Base-by-base conservation (phyloP, 2,113 vertebrate species). In the Aphyosemion australe region DNA sequence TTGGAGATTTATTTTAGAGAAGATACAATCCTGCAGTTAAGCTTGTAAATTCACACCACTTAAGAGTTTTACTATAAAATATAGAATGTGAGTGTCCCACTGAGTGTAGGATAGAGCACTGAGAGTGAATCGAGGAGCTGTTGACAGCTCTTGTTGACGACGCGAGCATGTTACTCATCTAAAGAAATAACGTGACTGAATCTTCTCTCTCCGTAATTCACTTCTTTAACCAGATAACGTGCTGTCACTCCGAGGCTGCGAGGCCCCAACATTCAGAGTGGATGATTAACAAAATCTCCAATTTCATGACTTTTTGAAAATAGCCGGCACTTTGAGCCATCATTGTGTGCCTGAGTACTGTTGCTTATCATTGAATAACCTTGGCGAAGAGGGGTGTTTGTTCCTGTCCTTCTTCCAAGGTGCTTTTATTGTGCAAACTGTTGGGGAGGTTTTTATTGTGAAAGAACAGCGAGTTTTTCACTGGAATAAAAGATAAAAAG, bases 321-420 rank as follows among this genome's bases (percentile, higher is more conserved):
- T 82, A 75, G 76, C 79, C 48, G 72, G 52, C 76, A 82, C 71
- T 84, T 80, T 70, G 80, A 74, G 80, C 63, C 46, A 60, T 79
- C 83, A 87, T 86, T 87, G 85, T 87, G 61, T 61, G 79, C 50
- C 86, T 69, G 84, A 88, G 87, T 78, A 69, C 73, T 73, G 74
- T 84, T 81, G 87, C 84, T 91, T 89, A 90, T 89, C 84, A 85
- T 87, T 80, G 87, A 88, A 77, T 84, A 91, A 90, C 91, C 92
- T 92, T 92, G 92, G 86, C 82, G 69, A 82, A 69, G 83, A 89
- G 81, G 67, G 82, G 80, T 74, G 77, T 78, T 88, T 90, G 80
- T 81, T 65, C 67, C 72, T 80, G 84, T 86, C 85, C 79, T 79
- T 79, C 83, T 86, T 90, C 80, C 88, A 90, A 89, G 79, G 86